Conservation (phyloP, 2,888 invertebrate species). For the Drosophila prostipennis region DNA sequence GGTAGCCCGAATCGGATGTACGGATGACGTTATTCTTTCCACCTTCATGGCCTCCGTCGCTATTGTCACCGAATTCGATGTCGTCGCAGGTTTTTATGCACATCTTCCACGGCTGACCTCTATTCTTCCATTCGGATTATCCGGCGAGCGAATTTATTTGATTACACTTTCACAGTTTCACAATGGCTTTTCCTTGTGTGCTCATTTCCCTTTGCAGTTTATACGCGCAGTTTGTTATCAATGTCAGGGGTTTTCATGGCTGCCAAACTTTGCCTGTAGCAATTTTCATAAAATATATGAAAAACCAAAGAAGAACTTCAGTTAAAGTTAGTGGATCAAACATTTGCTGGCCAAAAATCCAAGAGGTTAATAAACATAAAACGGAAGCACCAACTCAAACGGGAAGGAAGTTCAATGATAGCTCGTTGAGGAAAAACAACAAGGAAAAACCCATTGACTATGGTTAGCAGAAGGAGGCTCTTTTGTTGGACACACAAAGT, state of each 20-base stretch:
- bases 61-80: constrained; percentile 48
- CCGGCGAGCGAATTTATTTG: constrained; percentile 59
- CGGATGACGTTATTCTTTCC: constrained; percentile 45
- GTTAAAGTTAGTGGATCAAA: constrained; percentile 32
- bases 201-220: constrained; percentile 29
- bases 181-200: constrained; percentile 32
- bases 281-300: constrained; percentile 37
- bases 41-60: constrained; percentile 35
- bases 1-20: constrained; percentile 13
- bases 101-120: constrained; percentile 65
- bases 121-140: constrained; percentile 12
- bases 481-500: neutral
- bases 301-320: constrained; percentile 26
- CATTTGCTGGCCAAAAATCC: constrained; percentile 22
- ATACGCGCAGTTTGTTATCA: constrained; percentile 48
- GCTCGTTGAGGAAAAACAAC: constrained; percentile 4
- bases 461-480: neutral
- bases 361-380: constrained; percentile 46
- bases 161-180: constrained; percentile 70
- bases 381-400: constrained; percentile 31
- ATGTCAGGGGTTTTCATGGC: constrained; percentile 58
- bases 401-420: constrained; percentile 19
- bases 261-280: constrained; percentile 34
- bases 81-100: constrained; percentile 67
- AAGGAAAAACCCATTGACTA: constrained; percentile 1